Conservation (phyloP, 2,113 vertebrate species). For the Acrocephalus arundinaceus region DNA sequence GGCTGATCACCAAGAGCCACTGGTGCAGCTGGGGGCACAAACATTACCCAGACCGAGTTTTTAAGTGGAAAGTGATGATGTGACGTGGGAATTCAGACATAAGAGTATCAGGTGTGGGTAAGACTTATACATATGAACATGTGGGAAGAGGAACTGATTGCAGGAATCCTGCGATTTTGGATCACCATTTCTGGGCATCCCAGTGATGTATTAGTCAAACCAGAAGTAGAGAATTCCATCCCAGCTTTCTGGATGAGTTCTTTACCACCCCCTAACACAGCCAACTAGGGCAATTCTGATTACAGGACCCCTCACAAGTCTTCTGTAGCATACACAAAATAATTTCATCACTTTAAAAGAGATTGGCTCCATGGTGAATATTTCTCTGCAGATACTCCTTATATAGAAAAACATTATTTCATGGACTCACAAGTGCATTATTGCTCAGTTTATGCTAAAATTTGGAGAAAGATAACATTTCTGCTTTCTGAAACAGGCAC, state of each 20-base stretch:
- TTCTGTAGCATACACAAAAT: background rate
- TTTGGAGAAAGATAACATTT: background rate
- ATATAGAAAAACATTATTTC: background rate
- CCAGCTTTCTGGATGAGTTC: background rate
- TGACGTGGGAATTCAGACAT: fast-evolving
- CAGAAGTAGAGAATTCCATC: background rate
- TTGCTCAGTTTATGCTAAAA: background rate
- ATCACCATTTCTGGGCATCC: background rate
- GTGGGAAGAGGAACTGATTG: background rate
- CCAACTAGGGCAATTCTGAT: background rate
- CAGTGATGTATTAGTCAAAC: background rate
- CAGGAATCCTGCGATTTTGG: background rate
- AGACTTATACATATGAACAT: fast-evolving
- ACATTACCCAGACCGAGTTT: background rate
- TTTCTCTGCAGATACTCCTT: background rate
- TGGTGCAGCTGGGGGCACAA: background rate
- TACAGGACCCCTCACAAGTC: background rate
- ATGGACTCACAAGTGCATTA: background rate
- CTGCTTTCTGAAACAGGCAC: background rate
- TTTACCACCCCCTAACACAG: background rate
- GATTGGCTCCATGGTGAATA: background rate
- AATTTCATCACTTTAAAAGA: background rate
- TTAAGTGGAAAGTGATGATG: background rate
- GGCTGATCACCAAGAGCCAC: background rate
- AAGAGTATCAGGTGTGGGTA: background rate